phyloP scores from a whole-genome alignment of 2,797 vertebrate genomes.

The Pachyuromys duprasi region DNA sequence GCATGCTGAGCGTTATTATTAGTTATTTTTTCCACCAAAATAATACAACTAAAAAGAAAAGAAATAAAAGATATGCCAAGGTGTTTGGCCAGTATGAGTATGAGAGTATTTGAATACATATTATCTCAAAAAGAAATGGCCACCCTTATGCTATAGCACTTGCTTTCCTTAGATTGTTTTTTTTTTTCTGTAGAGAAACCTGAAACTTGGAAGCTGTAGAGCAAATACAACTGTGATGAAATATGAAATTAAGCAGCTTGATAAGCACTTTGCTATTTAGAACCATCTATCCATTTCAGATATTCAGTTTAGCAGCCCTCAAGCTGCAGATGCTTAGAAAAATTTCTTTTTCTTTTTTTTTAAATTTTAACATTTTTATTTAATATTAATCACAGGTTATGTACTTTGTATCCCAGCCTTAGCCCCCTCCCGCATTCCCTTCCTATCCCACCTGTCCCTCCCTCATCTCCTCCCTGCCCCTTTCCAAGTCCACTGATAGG shows the following conservation, averaged over 20 bases:
- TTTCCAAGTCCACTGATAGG: too few species aligned
- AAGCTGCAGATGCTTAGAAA: conserved; percentile 1
- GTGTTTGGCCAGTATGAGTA: background rate
- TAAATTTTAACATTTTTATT: too few species aligned
- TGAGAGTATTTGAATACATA: background rate
- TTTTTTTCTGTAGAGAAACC: background rate
- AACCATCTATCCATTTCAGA: background rate
- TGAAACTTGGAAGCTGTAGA: background rate
- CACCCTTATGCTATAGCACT: background rate
- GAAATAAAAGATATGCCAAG: background rate
- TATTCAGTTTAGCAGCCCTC: background rate
- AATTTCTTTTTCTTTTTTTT: conserved; percentile 15
- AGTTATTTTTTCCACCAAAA: background rate
- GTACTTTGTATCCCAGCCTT: too few species aligned
- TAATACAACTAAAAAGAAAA: background rate
- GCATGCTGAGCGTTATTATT: background rate
- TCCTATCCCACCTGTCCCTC: too few species aligned
- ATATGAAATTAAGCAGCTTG: background rate
- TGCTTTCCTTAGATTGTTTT: background rate
- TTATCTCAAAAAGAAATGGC: background rate
- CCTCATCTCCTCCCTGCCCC: too few species aligned
- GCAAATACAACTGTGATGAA: background rate
- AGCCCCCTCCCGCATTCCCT: too few species aligned
- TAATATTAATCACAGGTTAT: too few species aligned
- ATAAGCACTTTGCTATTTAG: background rate